Base-by-base conservation (phyloP, 2,888 invertebrate species). In the Ormyrus thymus region DNA sequence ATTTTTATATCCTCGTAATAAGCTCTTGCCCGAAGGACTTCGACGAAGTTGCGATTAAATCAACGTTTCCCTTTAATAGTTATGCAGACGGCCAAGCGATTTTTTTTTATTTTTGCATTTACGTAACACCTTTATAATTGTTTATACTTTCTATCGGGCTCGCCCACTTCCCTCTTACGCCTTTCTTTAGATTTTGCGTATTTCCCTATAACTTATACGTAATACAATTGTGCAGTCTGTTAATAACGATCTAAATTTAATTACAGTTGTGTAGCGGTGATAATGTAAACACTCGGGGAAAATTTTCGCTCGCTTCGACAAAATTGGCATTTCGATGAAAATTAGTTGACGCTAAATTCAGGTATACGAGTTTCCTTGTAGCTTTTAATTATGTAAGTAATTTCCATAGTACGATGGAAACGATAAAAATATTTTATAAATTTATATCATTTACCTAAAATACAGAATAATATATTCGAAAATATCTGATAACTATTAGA, bases 151-250 rank as follows among this genome's bases (percentile, higher is more conserved):
- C 79, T 82, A 81, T 80, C 70, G 64, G 48, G 53, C 66, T 69
- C 73, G 69, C 69, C 58, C 66, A 10, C 29, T 48, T 43, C 48
- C 75, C 43, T 51, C 50, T 65, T 56, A 56, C 50, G 55, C 51
- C 59, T 70, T 71, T 69, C 55, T 48, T 73, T 75, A 81, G 46
- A 75, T 76, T 75, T 80, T 80, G 56, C 59, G 58, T 77, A 73
- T 50, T 70, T 29, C 0, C 29, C 64, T 76, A 73, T 76, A 64
- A 64, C 75, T 78, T 78, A 74, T 61, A 83, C 78, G 83, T 86
- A 86, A 82, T 86, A 84, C 82, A 87, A 84, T 87, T 88, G 88
- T 88, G 88, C 88, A 88, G 85, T 88, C 85, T 76, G 84, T 81
- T 78, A 77, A 82, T 79, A 73, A 79, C 73, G 79, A 83, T 83